Base-by-base conservation (phyloP, 2,888 invertebrate species). In the Megastigmus dorsalis region DNA sequence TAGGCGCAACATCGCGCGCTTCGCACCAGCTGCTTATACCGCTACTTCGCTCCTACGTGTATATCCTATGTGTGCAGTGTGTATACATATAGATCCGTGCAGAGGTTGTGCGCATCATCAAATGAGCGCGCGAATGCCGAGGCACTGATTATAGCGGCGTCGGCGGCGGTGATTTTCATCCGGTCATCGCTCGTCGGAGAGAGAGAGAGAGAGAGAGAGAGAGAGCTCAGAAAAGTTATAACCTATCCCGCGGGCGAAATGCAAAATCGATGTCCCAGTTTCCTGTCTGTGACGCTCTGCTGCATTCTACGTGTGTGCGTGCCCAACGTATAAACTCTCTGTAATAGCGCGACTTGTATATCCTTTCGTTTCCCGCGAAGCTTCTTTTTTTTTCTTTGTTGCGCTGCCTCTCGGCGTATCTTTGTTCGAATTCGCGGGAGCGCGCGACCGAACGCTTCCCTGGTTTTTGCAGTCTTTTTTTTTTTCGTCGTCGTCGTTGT, bases 201-300 rank as follows among this genome's bases (percentile, higher is more conserved):
- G n/a, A n/a, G n/a, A n/a, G n/a, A n/a, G n/a, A n/a, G n/a, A n/a
- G n/a, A n/a, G n/a, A n/a, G n/a, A n/a, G n/a, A n/a, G n/a, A n/a
- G n/a, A n/a, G 41, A 41, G 6, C 26, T n/a, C 62, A 55, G 57
- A 68, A 74, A 63, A 74, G 68, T 74, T 54, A 62, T 38, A 33
- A 45, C 26, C 43, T n/a, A n/a, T n/a, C 33, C 55, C 43, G n/a
- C 15, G 10, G 50, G 52, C 33, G 38, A 26, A 74, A 74, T 63
- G 63, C 45, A 63, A 68, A 74, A 74, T 74, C 74, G 74, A 74
- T 74, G 68, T 48, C 74, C 74, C 63, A 69, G 57, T 68, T 74
- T 28, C 62, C 28, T 62, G 62, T 52, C 10, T 43, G 33, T 15
- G 52, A 7, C 57, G 4, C 23, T 30, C 33, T 33, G 9, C 30